Evolutionary conservation across 2,113 vertebrate species (phyloP).

Genomic region (Trematocara marginatum): DNA sequence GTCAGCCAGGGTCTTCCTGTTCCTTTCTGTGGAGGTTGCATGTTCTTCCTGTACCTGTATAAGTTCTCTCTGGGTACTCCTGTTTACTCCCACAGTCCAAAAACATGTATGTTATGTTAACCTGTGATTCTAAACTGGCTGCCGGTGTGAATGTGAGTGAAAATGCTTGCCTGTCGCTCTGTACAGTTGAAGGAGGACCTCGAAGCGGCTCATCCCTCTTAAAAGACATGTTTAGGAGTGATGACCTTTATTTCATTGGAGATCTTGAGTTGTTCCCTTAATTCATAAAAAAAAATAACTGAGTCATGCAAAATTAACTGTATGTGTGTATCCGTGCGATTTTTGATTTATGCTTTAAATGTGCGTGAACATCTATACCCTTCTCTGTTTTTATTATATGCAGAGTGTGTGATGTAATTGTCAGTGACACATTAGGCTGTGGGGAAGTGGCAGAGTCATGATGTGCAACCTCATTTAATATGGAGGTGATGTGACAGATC

Average conservation of each 20-base stretch:
- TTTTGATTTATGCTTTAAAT: not conserved
- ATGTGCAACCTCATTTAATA: conserved; percentile 50
- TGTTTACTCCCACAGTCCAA: not conserved
- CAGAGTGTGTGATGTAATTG: conserved; percentile 22
- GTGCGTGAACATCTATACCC: not conserved
- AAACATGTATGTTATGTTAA: not conserved
- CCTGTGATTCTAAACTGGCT: not conserved
- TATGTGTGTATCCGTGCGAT: not conserved
- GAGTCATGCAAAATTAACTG: not conserved
- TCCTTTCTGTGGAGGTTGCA: not conserved
- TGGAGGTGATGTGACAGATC: conserved; percentile 56
- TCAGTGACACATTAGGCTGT: conserved; percentile 42
- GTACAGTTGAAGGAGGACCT: not conserved
- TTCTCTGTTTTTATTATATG: not conserved
- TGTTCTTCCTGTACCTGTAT: not conserved
- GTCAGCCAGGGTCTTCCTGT: not conserved
- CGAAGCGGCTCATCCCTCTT: conserved; percentile 7
- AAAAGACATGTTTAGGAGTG: not conserved
- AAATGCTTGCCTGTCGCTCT: not conserved
- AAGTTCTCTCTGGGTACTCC: not conserved
- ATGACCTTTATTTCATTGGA: conserved; percentile 37
- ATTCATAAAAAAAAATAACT: not conserved
- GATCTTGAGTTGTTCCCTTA: conserved; percentile 3
- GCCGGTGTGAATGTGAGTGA: not conserved
- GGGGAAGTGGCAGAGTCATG: conserved; percentile 54